Conservation (phyloP, 2,797 vertebrate species). For the Sebastes dallii region DNA sequence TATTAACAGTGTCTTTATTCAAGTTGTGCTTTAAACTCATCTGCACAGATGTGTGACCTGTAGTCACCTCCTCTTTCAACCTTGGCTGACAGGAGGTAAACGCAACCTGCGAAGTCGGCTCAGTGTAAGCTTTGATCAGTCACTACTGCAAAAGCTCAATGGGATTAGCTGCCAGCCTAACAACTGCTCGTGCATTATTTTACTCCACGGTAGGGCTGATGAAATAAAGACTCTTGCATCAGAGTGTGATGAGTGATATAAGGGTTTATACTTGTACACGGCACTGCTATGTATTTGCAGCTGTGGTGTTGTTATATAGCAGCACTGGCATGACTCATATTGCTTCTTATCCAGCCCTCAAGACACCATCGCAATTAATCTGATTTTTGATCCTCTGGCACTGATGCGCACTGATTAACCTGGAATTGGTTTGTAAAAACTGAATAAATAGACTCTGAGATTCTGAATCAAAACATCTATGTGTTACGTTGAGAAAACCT, state of each 20-base stretch:
- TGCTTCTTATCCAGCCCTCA: neutral
- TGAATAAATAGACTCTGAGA: neutral
- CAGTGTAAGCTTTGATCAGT: conserved; percentile 39
- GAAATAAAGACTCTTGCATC: neutral
- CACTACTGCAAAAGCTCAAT: conserved; percentile 4
- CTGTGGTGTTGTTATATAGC: neutral
- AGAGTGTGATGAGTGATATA: neutral
- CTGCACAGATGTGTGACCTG: neutral
- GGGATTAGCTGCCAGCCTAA: conserved; percentile 3
- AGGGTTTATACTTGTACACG: neutral
- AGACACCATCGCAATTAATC: neutral
- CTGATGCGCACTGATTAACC: neutral
- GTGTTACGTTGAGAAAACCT: neutral
- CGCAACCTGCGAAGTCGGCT: conserved; percentile 9
- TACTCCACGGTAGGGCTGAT: neutral
- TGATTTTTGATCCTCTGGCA: neutral
- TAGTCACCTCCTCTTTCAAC: conserved; percentile 8
- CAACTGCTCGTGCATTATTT: neutral
- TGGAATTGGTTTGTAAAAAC: neutral
- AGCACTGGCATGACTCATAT: neutral
- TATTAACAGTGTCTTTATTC: neutral
- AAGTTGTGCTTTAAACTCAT: neutral
- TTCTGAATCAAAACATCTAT: neutral
- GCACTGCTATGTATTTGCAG: neutral
- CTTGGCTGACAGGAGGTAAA: neutral